Evolutionary conservation across 2,113 vertebrate genomes (phyloP), one percentile per base, ranked within the genome.

Genomic region (Peromyscus polionotus): DNA sequence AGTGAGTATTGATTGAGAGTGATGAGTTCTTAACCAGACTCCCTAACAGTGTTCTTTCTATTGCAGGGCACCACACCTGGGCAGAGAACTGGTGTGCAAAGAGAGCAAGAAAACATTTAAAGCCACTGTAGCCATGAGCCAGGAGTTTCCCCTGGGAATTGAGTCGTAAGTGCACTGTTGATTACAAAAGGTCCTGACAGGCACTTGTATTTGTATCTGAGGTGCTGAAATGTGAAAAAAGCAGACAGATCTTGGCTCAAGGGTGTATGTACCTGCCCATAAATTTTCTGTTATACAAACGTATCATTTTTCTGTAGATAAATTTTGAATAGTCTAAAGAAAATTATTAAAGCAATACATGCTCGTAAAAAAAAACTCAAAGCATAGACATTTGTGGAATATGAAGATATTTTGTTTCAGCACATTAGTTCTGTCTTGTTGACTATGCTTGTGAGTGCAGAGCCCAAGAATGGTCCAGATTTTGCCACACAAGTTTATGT

Each of bases 21-120:
- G 36, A 24, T 67, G 83, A 72, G 26, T 90, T 96, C 48, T 89
- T 80, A 79, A 36, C 19, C 88, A 65, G 39, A 51, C 76, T 80
- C 72, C 1, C n/a, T 93, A 88, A 96, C 14, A 7, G 13, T 11
- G 72, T 54, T 95, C 28, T 90, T 31, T 92, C 31, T 86, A 26
- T 91, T 96, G 39, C 97, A 99, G 99, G 99, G 99, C 99, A 81
- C 99, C 99, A 98, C 99, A 99, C 97, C 99, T 99, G 67, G 99
- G 99, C 72, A 99, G 99, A 98, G 99, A 99, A 98, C 99, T 99
- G 89, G 99, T 99, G 79, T 99, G 99, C 98, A 99, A 99, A 98
- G 99, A 99, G 97, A 99, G 99, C 99, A 99, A 99, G 99, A 99
- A 99, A 98, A 99, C 99, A 75, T 99, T 99, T 97, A 99, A 99